Evolutionary conservation across 1,140 invertebrate species (phyloP), one percentile per base, ranked within the genome.

Genomic region (Brachystomella parvula): DNA sequence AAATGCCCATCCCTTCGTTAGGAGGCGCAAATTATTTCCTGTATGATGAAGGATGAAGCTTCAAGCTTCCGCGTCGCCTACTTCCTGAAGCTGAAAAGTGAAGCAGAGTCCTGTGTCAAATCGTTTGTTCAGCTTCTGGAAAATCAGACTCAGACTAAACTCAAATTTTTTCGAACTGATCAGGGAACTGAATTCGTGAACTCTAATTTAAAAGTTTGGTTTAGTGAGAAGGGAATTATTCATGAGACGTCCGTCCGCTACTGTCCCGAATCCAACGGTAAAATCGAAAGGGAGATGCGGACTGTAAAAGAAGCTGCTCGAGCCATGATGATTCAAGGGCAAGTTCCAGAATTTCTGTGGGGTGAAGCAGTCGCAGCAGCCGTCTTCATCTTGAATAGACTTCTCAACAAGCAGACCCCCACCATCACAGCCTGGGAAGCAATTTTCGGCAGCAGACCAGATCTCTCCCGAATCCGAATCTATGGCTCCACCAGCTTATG

Each of bases 221-320:
- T 67, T 49, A 35, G 47, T 47, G 75, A 79, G 3, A 2, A 67
- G 21, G 80, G 80, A 15, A 82, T 82, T 64, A 70, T 67, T n/a
- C 79, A 79, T 76, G 75, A 81, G 62, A 77, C 75, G 47, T 80
- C 78, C 3, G 75, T 79, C 53, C 75, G 78, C 47, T 75, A 78
- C 63, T 81, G 78, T 17, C 80, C 81, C 61, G 77, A 83, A 66
- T 73, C 77, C 73, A 83, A 83, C 77, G 78, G 79, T 71, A 76
- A 81, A 2, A 71, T 80, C 24, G 80, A 83, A 68, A 70, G 80
- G 33, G 78, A 79, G 73, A 77, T 77, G 64, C 39, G 75, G 19
- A 74, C 73, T 0, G 6, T 76, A 1, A 56, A 70, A 12, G 75
- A 77, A 31, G 49, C 44, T 24, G 73, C 74, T 2, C 35, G 73